phyloP scores from a whole-genome alignment of 2,888 invertebrate genomes.

The Galerucella calmariensis region DNA sequence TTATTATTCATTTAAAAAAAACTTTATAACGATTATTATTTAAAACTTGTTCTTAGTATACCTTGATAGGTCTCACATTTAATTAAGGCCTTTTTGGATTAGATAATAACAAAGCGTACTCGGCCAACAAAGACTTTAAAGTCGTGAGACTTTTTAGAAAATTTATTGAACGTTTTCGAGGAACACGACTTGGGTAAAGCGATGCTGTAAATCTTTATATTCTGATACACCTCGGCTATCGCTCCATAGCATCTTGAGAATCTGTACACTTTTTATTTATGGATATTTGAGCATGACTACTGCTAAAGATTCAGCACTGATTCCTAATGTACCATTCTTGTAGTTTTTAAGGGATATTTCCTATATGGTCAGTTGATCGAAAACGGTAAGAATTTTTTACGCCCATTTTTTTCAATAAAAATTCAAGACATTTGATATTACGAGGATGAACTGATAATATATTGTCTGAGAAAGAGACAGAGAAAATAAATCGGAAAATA shows the following conservation, averaged over 20 bases:
- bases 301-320: slow-evolving; percentile 32
- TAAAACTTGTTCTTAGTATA: slow-evolving; percentile 21
- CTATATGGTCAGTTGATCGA: background rate
- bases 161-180: slow-evolving; percentile 41
- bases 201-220: slow-evolving; percentile 41
- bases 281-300: slow-evolving; percentile 40
- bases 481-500: no score
- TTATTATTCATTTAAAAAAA: background rate
- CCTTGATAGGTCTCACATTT: slow-evolving; percentile 29
- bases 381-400: background rate
- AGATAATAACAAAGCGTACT: slow-evolving; percentile 31
- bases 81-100: slow-evolving; percentile 36
- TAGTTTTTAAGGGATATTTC: background rate
- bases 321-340: slow-evolving; percentile 11
- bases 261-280: slow-evolving; percentile 37
- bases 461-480: background rate
- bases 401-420: background rate
- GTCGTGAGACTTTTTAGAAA: slow-evolving; percentile 40
- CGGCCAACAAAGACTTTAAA: slow-evolving; percentile 24
- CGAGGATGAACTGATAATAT: background rate
- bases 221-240: slow-evolving; percentile 41
- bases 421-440: background rate
- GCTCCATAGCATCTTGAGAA: slow-evolving; percentile 36
- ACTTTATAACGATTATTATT: slow-evolving; percentile 23
- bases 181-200: slow-evolving; percentile 42